phyloP scores from a whole-genome alignment of 2,888 invertebrate genomes.

The Sesia bembeciformis region DNA sequence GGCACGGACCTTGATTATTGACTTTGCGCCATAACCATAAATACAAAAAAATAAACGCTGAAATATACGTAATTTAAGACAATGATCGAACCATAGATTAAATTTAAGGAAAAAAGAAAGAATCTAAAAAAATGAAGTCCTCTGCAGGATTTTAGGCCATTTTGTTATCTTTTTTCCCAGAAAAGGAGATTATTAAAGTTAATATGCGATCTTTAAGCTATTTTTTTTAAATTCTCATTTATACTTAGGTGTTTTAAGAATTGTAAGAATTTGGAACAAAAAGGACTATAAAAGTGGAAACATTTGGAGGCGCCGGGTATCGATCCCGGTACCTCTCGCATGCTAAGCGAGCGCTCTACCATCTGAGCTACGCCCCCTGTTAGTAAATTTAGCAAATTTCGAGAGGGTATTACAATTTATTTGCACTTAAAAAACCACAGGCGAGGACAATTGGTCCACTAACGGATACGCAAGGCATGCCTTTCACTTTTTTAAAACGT shows the following conservation, averaged over 20 bases:
- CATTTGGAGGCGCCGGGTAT: conserved; percentile 69
- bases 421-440: too few species aligned
- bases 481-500: too few species aligned
- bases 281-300: not conserved
- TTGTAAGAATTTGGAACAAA: too few species aligned
- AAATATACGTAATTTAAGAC: not conserved
- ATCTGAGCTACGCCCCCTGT: conserved; percentile 72
- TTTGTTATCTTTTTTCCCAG: too few species aligned
- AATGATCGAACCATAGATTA: not conserved
- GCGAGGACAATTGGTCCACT: too few species aligned
- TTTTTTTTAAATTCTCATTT: not conserved
- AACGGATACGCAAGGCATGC: too few species aligned
- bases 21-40: not conserved
- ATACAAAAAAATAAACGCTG: not conserved
- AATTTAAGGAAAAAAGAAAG: not conserved
- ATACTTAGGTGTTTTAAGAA: not conserved
- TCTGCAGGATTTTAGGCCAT: too few species aligned
- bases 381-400: not conserved
- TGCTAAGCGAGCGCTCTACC: conserved; percentile 75
- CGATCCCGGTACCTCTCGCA: conserved; percentile 74
- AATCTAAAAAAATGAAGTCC: too few species aligned
- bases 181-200: too few species aligned
- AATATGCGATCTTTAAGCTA: not conserved
- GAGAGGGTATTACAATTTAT: too few species aligned
- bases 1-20: too few species aligned